Evolutionary conservation across 1,140 invertebrate genomes (phyloP), one percentile per base, ranked within the genome.

Genomic region (Venustaconcha ellipsiformis): DNA sequence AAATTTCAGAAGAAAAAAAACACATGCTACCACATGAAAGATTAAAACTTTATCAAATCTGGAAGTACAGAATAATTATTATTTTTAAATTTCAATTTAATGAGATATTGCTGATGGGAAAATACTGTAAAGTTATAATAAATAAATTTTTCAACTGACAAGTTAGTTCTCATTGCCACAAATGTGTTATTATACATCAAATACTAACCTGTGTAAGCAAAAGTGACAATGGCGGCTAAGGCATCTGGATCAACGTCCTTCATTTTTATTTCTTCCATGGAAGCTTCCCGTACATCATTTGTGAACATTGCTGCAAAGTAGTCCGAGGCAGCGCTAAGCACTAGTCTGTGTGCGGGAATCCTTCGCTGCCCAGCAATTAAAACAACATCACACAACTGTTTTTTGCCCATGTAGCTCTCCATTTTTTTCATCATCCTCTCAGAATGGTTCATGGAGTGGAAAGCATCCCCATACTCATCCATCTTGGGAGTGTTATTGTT

Each of bases 271-370:
- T 97, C 95, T 79, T 93, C 92, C 88, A 96, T 93, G 70, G 92
- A 93, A n/a, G 96, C 93, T 92, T 98, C 96, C 83, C 93, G 91
- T 70, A 98, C 90, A 78, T 94, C 94, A 80, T 94, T 95, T 48
- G 95, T 97, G 88, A 98, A 98, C 96, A 98, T 98, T 63, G 96
- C 96, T 67, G 95, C 94, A 92, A 98, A 98, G 90, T 98, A 98
- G 90, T 97, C 95, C 83, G 95, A 97, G 65, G 95, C 95, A 74
- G 96, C 95, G 84, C 95, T 94, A 65, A 98, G 92, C 72, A 98
- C 94, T 74, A 97, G 84, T 70, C 93, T 90, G 87, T 94, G 94
- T 48, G 93, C 93, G 37, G 92, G 89, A 74, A 94, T 92, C 62
- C 91, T 90, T 87, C 93, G 94, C 83, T 87, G 90, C 73, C 91